Percentiles rank a stretch among this genome's conserved stretches.
Conservation (phyloP, 2,113 vertebrate species). For the Lasiurus borealis region DNA sequence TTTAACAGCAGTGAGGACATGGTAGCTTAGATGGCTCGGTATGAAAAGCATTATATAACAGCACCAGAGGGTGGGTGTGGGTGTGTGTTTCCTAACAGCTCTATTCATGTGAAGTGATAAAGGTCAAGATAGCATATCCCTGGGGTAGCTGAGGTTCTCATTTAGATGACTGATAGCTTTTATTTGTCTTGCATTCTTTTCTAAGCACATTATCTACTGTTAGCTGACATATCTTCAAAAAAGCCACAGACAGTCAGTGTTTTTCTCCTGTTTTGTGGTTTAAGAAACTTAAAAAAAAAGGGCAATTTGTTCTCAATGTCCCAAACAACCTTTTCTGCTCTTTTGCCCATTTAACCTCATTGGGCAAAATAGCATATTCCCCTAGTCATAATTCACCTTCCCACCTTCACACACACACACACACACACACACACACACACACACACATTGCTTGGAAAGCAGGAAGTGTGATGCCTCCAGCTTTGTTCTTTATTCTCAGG, state of each 20-base stretch:
- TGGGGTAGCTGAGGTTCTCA: neutral
- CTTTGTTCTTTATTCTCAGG: neutral
- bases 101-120: neutral
- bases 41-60: neutral
- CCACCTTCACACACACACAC: accelerated
- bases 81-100: neutral
- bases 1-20: neutral
- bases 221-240: neutral
- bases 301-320: neutral
- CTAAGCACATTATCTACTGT: neutral
- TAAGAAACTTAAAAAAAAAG: neutral
- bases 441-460: neutral
- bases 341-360: neutral
- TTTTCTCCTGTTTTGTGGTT: neutral
- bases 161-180: neutral
- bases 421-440: too few relatives aligned
- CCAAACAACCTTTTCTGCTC: neutral
- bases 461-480: neutral
- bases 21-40: neutral
- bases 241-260: neutral
- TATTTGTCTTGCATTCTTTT: conserved; percentile 15
- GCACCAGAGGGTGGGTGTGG: accelerated
- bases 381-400: accelerated
- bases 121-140: neutral
- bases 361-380: neutral